Evolutionary conservation across 2,888 invertebrate species (phyloP), one percentile per base, ranked within the genome.

Genomic region (Hartigia nigra): DNA sequence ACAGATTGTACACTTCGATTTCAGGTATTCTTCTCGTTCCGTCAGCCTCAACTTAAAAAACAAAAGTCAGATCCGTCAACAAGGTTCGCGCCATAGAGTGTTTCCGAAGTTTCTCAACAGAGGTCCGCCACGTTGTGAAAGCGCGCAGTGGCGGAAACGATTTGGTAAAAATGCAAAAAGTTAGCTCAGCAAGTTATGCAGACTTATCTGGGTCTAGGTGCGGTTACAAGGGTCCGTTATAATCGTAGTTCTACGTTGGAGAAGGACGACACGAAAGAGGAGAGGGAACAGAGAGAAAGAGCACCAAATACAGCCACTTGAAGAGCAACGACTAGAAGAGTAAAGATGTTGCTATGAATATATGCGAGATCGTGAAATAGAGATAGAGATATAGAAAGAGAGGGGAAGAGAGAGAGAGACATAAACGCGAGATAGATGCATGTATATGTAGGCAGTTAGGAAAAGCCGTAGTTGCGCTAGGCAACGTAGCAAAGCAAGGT

Each of bases 171-270:
- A 84, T 39, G 76, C 31, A 76, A 74, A 78, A 75, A 78, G 74
- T 39, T 76, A 72, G 79, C 79, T 76, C 81, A 75, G 55, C 55
- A 82, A 84, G 84, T 83, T 84, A 85, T 83, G 84, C 82, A 82
- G 83, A 78, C 81, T 80, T 84, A 88, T 87, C 84, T 85, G 83
- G 84, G 85, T 86, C 88, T 89, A 89, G 89, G 89, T 86, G 89
- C 89, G 89, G 89, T 86, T 85, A 82, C 78, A 83, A 82, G 82
- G 85, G 82, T 83, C 88, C 88, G 88, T 88, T 88, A 88, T 86
- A 84, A 88, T 87, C 85, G 87, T 86, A 23, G 83, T 85, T 86
- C 83, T 84, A 74, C 77, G 23, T 55, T 55, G 55, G 55, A 55
- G 55, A 55, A 75, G 31, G 32, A 23, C 76, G 31, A 34, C 36